These are phyloP conservation scores for Tipula unca DNA, from an alignment of 2,888 invertebrate genomes.

Conservation along the genomic window DNA sequence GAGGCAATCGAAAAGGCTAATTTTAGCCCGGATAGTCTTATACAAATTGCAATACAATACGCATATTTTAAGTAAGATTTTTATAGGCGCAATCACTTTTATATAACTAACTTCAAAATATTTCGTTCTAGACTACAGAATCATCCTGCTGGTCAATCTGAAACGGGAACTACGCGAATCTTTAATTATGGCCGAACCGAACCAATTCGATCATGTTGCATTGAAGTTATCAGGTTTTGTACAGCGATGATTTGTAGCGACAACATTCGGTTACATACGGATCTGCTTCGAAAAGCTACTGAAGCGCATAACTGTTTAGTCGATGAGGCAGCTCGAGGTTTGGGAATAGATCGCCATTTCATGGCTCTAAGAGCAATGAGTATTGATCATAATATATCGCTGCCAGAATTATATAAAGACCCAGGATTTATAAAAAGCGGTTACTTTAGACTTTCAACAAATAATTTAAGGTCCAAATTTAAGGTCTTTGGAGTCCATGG, in stretches of 20 bases:
- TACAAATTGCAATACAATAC: constrained; percentile 90
- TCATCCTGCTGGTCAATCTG: constrained; percentile 78
- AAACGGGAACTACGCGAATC: constrained; percentile 81
- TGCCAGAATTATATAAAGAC: constrained; percentile 67
- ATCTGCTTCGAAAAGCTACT: constrained; percentile 64
- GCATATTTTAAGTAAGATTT: constrained; percentile 63
- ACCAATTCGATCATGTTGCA: constrained; percentile 85
- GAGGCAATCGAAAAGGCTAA: constrained; percentile 78
- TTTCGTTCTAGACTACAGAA: constrained; percentile 50
- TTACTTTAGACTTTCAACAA: constrained; percentile 79
- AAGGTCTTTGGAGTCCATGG: constrained; percentile 87
- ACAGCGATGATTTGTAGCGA: constrained; percentile 54
- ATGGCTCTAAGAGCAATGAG: constrained; percentile 81
- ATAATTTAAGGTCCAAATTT: constrained; percentile 77
- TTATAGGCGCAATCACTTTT: background rate
- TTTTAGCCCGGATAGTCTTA: constrained; percentile 89
- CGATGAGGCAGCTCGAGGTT: constrained; percentile 46
- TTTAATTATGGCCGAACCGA: constrained; percentile 85
- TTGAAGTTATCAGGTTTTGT: constrained; percentile 71
- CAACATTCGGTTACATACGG: constrained; percentile 50
- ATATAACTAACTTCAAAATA: background rate
- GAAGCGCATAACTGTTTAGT: constrained; percentile 75
- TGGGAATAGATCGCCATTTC: constrained; percentile 85
- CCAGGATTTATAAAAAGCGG: constrained; percentile 61
- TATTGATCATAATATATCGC: constrained; percentile 59